phyloP scores from a whole-genome alignment of 2,113 vertebrate species.

The Rhabdornis inornatus region DNA sequence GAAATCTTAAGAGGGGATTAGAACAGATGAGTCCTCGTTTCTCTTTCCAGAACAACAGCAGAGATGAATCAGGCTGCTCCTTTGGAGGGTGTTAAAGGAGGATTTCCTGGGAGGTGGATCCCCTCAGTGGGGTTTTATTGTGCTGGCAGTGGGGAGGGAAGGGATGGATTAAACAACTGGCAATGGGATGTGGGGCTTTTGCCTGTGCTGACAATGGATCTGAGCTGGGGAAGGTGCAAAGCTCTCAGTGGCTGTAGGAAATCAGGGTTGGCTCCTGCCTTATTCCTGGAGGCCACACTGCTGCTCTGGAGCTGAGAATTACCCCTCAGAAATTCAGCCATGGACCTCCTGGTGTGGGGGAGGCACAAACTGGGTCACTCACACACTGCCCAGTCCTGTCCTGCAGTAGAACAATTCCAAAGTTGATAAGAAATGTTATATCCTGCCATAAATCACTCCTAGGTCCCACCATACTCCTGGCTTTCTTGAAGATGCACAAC shows the following conservation, averaged over 20 bases:
- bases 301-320: neutral
- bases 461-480: neutral
- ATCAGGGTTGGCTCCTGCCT: neutral
- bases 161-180: conserved; percentile 38
- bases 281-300: neutral
- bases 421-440: neutral
- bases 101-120: conserved; percentile 53
- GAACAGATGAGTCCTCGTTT: conserved; percentile 44
- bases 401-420: neutral
- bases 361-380: neutral
- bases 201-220: neutral
- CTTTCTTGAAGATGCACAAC: neutral
- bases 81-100: conserved; percentile 42
- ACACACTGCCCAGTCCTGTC: neutral
- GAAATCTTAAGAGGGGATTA: conserved; percentile 37
- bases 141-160: neutral
- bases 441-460: neutral
- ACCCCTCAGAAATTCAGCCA: neutral
- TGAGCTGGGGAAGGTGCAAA: neutral
- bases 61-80: conserved; percentile 44
- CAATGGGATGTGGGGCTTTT: neutral
- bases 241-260: neutral
- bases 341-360: neutral
- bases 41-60: neutral
- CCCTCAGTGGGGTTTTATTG: conserved; percentile 42